phyloP scores from a whole-genome alignment of 37 sponge, comb jelly and placozoan genomes.

The Lycopodina hypogea region DNA sequence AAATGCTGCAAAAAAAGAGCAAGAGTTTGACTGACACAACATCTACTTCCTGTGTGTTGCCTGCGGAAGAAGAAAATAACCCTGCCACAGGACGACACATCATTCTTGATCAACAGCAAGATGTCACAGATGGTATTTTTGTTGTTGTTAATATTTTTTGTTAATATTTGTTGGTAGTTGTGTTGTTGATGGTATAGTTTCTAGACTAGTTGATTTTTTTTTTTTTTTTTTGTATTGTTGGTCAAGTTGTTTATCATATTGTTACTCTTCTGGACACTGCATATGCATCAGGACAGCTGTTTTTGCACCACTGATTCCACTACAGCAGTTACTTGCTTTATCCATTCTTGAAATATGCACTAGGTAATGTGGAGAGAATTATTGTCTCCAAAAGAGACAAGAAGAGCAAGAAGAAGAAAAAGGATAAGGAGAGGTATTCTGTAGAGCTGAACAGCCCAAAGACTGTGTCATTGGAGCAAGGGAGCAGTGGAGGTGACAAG shows the following conservation, averaged over 20 bases:
- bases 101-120: background rate
- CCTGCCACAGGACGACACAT: slow-evolving; percentile 18
- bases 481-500: background rate
- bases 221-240: too few species aligned
- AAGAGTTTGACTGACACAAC: background rate
- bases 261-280: too few species aligned
- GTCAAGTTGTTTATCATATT: too few species aligned
- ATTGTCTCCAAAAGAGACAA: background rate
- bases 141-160: background rate
- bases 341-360: too few species aligned
- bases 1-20: background rate
- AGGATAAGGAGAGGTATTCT: background rate
- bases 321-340: too few species aligned
- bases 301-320: too few species aligned
- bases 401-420: slow-evolving; percentile 33
- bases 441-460: too few species aligned
- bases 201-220: background rate
- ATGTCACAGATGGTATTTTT: background rate
- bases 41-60: background rate
- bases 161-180: too few species aligned
- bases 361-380: too few species aligned
- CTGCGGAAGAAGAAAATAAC: background rate
- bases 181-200: background rate
- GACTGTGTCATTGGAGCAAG: background rate
- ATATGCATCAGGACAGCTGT: too few species aligned